A percentile compares a stretch with the other conserved stretches of the same genome.
Conservation (phyloP, 30 jellyfish, hydroid and myxozoan species). For the Aurelia coerulea region DNA sequence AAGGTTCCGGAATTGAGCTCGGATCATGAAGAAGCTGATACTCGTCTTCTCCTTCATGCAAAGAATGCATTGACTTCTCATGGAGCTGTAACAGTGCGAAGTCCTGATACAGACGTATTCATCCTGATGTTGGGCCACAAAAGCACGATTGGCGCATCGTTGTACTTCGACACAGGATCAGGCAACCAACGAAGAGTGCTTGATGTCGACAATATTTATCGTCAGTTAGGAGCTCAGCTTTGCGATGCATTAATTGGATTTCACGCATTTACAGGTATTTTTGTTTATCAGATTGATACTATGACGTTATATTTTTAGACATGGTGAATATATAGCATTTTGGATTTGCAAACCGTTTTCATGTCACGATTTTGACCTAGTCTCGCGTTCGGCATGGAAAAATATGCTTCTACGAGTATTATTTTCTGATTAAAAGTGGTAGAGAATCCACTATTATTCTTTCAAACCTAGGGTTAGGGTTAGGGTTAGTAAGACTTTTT, state of each 20-base stretch:
- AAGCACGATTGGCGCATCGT: conserved; percentile 7
- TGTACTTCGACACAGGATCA: conserved; percentile 44
- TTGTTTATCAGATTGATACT: background rate
- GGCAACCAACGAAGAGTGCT: conserved; percentile 35
- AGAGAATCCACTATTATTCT: background rate
- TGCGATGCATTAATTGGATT: conserved; percentile 57
- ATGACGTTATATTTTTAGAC: background rate
- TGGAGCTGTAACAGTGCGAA: background rate
- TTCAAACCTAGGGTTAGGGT: background rate
- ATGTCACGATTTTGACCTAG: too few species aligned
- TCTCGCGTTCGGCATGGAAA: too few species aligned
- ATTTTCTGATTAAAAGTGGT: too few species aligned
- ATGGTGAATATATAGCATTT: background rate
- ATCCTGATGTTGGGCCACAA: conserved; percentile 18
- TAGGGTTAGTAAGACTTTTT: background rate
- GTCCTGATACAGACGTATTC: conserved; percentile 60
- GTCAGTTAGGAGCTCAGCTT: conserved; percentile 13
- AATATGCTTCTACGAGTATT: too few species aligned
- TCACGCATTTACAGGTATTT: conserved; percentile 46
- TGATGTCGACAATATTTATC: background rate
- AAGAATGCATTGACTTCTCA: conserved; percentile 3
- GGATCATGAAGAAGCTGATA: conserved; percentile 66
- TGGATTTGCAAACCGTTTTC: background rate
- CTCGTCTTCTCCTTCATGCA: conserved; percentile 42
- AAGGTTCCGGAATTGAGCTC: conserved; percentile 25